Base-by-base conservation (phyloP, 2,113 vertebrate species). In the Neolamprologus modestus region DNA sequence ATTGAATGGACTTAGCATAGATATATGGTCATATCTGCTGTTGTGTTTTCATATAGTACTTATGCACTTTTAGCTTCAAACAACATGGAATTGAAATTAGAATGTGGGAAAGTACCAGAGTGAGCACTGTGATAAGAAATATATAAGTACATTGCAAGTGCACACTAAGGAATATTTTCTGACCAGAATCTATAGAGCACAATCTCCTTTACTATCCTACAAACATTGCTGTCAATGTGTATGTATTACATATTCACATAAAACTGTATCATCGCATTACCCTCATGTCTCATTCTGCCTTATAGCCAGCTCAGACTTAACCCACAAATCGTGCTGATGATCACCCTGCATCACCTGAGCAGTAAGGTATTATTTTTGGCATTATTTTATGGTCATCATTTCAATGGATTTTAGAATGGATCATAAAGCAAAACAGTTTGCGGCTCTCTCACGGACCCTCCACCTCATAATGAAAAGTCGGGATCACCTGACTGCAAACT, bases 291-390 rank as follows among this genome's bases (percentile, higher is more conserved):
- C 87, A 93, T 73, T 85, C 88, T 90, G n/a, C 84, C 84, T 45
- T 59, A 61, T 66, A 66, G 88, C 84, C 88, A 87, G 84, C 55
- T 79, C 84, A 21, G 45, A 84, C 89, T 89, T 88, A 90, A 78
- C 86, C 91, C 89, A 92, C 93, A 94, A 96, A 97, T 97, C 84
- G 96, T 96, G 96, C 97, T 96, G 97, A 97, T 97, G 97, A 95
- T 96, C 97, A 97, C 96, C 94, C 95, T 96, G 97, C 96, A 97
- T 97, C 97, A 97, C 97, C 73, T 97, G 97, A 98, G 97, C 97
- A 97, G 97, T 97, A 97, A 97, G 97, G 97, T 97, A 98, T 95
- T 93, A 97, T 97, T 98, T 97, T 98, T 99, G 97, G 97, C 96
- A 97, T 97, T 97, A 97, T 97, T 99, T 98, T 97, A 98, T 97